phyloP scores from a whole-genome alignment of 2,113 vertebrate genomes.

The Pterocles gutturalis region DNA sequence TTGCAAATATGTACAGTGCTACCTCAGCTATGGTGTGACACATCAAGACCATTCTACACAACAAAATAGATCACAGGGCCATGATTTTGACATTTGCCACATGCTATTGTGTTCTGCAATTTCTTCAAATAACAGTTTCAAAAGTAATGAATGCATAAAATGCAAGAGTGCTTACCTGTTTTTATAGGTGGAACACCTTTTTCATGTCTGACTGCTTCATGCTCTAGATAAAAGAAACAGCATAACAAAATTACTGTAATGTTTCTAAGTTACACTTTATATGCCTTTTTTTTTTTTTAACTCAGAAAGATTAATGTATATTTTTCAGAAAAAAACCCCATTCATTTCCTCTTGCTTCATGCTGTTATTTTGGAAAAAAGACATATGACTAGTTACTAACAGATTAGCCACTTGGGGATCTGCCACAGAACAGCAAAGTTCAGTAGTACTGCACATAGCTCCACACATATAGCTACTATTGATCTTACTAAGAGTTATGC shows the following conservation, averaged over 20 bases:
- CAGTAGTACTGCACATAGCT: not conserved
- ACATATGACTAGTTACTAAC: not conserved
- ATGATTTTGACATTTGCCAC: not conserved
- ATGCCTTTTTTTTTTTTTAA: not conserved
- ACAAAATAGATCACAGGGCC: not conserved
- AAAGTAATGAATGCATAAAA: not conserved
- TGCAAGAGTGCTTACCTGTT: constrained; percentile 43
- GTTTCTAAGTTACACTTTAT: not conserved
- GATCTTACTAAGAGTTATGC: not conserved
- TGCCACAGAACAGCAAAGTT: not conserved
- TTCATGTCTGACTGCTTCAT: constrained; percentile 39
- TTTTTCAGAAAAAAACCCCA: not conserved
- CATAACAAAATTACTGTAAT: not conserved
- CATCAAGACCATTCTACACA: not conserved
- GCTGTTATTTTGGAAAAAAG: not conserved
- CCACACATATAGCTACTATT: not conserved
- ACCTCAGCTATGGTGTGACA: not conserved
- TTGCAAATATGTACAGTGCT: not conserved
- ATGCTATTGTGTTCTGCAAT: not conserved
- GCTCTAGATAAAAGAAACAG: constrained; percentile 54
- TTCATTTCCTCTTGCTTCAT: not conserved
- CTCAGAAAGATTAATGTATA: not conserved
- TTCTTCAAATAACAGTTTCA: not conserved
- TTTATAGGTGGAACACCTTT: constrained; percentile 60
- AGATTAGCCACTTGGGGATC: not conserved